A percentile compares a stretch with the other conserved stretches of the same genome.
These are phyloP conservation scores for Diorhabda elongata DNA, from an alignment of 1,140 invertebrate genomes.

Conservation along the genomic window DNA sequence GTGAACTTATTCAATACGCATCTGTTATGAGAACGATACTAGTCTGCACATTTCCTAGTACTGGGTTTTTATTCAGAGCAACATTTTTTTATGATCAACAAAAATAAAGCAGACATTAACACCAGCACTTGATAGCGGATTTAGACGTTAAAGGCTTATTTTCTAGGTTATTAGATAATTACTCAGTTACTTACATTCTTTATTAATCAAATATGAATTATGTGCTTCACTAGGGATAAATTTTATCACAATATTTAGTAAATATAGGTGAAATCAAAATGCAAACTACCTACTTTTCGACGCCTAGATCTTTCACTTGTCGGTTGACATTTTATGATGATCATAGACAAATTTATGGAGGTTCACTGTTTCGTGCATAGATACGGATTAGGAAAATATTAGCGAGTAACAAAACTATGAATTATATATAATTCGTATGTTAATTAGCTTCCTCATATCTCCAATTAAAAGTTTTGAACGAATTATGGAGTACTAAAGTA, in stretches of 20 bases:
- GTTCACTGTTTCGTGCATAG: no score
- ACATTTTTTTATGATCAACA: slow-evolving; percentile 36
- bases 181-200: slow-evolving; percentile 22
- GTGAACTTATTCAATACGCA: slow-evolving; percentile 23
- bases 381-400: no score
- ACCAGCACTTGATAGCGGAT: slow-evolving; percentile 25
- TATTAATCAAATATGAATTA: slow-evolving; percentile 19
- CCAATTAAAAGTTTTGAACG: no score
- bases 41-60: slow-evolving; percentile 27
- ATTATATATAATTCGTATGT: no score
- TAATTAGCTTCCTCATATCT: no score
- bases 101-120: slow-evolving; percentile 39
- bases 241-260: slow-evolving; percentile 22
- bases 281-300: slow-evolving; percentile 21
- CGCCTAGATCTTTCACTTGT: slow-evolving; percentile 17
- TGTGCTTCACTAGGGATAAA: slow-evolving; percentile 14
- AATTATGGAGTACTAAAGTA: no score
- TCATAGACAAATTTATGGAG: no score
- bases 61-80: slow-evolving; percentile 37
- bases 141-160: slow-evolving; percentile 13
- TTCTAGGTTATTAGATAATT: background rate
- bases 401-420: no score
- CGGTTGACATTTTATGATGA: slow-evolving; percentile 6
- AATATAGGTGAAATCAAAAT: slow-evolving; percentile 16
- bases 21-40: slow-evolving; percentile 29